A percentile compares a stretch with the other conserved stretches of the same genome.
phyloP scores from a whole-genome alignment of 2,797 vertebrate species.

The Odontamblyopus lacepedii region DNA sequence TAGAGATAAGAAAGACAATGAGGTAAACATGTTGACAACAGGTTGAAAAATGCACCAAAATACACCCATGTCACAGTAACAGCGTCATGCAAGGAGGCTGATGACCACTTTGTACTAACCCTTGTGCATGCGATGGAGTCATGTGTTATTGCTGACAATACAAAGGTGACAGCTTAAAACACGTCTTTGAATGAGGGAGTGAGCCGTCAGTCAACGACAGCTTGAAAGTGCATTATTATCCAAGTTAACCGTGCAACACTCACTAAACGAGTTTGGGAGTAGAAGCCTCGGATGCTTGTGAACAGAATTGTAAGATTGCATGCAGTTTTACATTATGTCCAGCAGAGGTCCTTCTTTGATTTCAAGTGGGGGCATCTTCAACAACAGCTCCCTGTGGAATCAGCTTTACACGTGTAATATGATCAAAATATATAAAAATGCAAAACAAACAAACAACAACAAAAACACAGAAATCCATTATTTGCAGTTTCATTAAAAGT shows the following conservation, averaged over 20 bases:
- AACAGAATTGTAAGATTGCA: neutral
- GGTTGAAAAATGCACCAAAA: constrained; percentile 28
- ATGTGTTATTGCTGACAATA: constrained; percentile 2
- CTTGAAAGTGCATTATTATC: neutral
- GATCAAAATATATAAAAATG: neutral
- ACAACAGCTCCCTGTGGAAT: constrained; percentile 2
- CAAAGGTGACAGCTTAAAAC: constrained; percentile 22
- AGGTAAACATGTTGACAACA: constrained; percentile 44
- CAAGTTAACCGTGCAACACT: neutral
- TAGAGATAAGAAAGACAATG: constrained; percentile 51
- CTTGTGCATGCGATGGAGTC: constrained; percentile 12
- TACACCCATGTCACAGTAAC: constrained; percentile 18
- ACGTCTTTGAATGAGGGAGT: neutral
- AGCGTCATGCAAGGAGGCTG: constrained; percentile 40
- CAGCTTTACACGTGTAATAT: constrained; percentile 14
- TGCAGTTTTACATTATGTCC: constrained; percentile 60
- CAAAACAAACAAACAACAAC: neutral
- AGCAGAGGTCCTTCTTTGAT: constrained; percentile 80
- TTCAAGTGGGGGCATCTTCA: constrained; percentile 38
- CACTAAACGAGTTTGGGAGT: neutral
- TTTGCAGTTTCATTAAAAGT: no score
- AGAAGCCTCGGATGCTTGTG: constrained; percentile 9
- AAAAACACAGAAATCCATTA: no score
- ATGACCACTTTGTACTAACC: constrained; percentile 25
- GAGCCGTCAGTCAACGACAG: neutral